Conservation (phyloP, 2,888 invertebrate genomes). For the Andrena camellia region DNA sequence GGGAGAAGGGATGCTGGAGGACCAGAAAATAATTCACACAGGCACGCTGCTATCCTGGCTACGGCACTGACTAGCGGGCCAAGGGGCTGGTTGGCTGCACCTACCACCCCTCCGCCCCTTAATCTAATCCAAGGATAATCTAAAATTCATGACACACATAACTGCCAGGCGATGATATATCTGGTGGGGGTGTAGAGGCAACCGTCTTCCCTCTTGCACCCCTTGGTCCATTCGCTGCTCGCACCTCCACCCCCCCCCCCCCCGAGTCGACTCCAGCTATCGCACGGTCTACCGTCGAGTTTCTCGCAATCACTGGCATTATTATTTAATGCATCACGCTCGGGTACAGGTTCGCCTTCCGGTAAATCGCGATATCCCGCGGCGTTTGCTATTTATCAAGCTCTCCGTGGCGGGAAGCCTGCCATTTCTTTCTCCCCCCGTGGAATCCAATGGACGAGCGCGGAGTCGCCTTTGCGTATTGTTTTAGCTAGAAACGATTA, state of each 20-base stretch:
- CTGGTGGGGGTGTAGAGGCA: conserved; percentile 78
- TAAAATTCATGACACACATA: conserved; percentile 85
- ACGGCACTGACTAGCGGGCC: conserved; percentile 64
- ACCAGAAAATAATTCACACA: conserved; percentile 68
- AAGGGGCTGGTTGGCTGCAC: conserved; percentile 68
- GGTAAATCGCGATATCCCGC: conserved; percentile 65
- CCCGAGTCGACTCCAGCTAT: conserved; percentile 27
- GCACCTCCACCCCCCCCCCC: background rate
- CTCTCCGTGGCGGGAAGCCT: background rate
- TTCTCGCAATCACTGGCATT: conserved; percentile 74
- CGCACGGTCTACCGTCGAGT: conserved; percentile 48
- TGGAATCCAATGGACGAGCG: background rate
- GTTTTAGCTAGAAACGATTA: too few relatives aligned
- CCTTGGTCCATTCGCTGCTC: conserved; percentile 33
- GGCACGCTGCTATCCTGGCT: conserved; percentile 16
- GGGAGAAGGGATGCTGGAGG: conserved; percentile 40
- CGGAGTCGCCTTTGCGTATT: too few relatives aligned
- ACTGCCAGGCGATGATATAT: conserved; percentile 85
- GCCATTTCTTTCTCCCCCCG: conserved; percentile 5
- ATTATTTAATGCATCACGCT: conserved; percentile 77
- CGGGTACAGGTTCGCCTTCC: conserved; percentile 49
- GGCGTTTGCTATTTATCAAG: conserved; percentile 28
- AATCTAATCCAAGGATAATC: conserved; percentile 84
- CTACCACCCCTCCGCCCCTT: conserved; percentile 76
- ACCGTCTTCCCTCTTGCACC: conserved; percentile 60